phyloP scores from a whole-genome alignment of 1,140 invertebrate species.

The Mesaphorura yosii region DNA sequence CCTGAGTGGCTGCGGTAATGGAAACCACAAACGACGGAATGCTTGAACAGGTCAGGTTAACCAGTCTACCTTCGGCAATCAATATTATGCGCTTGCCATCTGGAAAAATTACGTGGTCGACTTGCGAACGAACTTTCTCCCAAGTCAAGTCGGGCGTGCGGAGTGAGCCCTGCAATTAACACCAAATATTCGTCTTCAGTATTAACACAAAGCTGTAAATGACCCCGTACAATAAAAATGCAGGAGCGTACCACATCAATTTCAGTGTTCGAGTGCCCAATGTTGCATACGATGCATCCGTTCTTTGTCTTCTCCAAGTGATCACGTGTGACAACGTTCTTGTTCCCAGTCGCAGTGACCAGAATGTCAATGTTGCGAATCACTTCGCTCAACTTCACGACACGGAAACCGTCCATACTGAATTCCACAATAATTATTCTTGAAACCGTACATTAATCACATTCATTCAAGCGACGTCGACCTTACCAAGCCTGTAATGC shows the following conservation, averaged over 20 bases:
- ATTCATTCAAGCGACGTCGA: not conserved
- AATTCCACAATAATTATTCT: slow-evolving; percentile 33
- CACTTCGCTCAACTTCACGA: slow-evolving; percentile 90
- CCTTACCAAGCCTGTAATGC: slow-evolving; percentile 82
- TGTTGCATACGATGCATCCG: slow-evolving; percentile 92
- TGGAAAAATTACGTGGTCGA: slow-evolving; percentile 94
- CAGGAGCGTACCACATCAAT: slow-evolving; percentile 74
- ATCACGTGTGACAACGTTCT: slow-evolving; percentile 86
- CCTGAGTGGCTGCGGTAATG: slow-evolving; percentile 85
- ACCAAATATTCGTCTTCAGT: slow-evolving; percentile 21
- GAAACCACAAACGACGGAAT: slow-evolving; percentile 95
- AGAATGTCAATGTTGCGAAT: slow-evolving; percentile 86
- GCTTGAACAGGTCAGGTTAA: slow-evolving; percentile 93
- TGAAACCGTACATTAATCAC: slow-evolving; percentile 1
- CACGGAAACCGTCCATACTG: slow-evolving; percentile 96
- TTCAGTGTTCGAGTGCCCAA: slow-evolving; percentile 97
- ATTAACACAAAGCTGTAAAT: slow-evolving; percentile 1
- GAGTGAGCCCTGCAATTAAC: slow-evolving; percentile 74
- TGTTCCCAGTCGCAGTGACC: slow-evolving; percentile 92
- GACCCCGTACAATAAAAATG: no score
- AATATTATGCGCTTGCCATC: slow-evolving; percentile 84
- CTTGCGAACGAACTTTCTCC: slow-evolving; percentile 94
- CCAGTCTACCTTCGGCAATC: slow-evolving; percentile 84
- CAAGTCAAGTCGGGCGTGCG: slow-evolving; percentile 86
- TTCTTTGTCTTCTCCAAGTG: slow-evolving; percentile 97